Evolutionary conservation across 2,113 vertebrate genomes (phyloP), one percentile per base, ranked within the genome.

Genomic region (Nesoenas mayeri): DNA sequence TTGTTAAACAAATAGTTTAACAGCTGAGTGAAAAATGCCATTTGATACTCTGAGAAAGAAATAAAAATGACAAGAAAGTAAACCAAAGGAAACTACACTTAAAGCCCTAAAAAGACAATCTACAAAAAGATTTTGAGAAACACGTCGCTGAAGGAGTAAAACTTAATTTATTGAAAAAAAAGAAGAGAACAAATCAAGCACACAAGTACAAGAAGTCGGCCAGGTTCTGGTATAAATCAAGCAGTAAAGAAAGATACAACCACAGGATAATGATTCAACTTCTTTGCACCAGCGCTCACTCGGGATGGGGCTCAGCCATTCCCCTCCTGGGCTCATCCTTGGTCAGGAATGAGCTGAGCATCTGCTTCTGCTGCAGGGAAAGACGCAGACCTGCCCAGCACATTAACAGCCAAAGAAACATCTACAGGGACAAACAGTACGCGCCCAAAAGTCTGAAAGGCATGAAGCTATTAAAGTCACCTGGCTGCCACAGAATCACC

Each of bases 181-280:
- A 9, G 21, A 17, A 53, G 29, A 13, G 26, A 6, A 34, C 57
- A 16, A 61, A 47, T 31, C 32, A 64, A 75, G 64, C 24, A 75
- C 8, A 71, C 9, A 71, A 51, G 29, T 53, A 89, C 8, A 38
- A 85, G 25, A 54, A 91, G 40, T 50, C 51, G 77, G 51, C 44
- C 85, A 88, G 66, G 72, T 53, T 69, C 74, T 72, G 62, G 28
- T 40, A 82, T n/a, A 93, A 94, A 85, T 72, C 70, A 93, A 93
- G 54, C 34, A 77, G 11, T 13, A 14, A 93, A 56, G 64, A 80
- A 79, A 87, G 48, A 71, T 11, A 79, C 85, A 96, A 79, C 20
- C 78, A 69, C 32, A 38, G 53, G 11, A 71, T 20, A 61, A 79
- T 88, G 90, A 61, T 38, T 75, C 40, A 75, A 3, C 74, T 57